These are phyloP conservation scores for Uria aalge DNA, from an alignment of 2,113 vertebrate species.

Conservation along the genomic window DNA sequence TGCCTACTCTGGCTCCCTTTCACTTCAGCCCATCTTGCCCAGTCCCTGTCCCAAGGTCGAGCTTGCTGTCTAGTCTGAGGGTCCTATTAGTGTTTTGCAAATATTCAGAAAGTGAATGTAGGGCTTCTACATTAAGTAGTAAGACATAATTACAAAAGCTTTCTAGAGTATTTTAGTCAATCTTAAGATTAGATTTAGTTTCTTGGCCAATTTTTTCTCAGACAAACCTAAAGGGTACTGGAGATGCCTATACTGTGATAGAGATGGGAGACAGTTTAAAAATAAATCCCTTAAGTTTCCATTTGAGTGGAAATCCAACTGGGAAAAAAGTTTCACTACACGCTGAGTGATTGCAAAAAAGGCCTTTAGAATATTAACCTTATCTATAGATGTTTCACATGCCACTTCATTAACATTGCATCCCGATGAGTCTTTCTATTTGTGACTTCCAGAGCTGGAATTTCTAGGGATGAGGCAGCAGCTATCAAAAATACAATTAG, in stretches of 20 bases:
- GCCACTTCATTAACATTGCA: not conserved
- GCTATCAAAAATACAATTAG: constrained; percentile 38
- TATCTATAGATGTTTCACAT: not conserved
- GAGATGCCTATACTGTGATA: not conserved
- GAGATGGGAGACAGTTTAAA: not conserved
- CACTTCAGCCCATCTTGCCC: not conserved
- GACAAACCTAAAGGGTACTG: not conserved
- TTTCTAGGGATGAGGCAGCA: constrained; percentile 30
- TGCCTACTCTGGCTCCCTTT: not conserved
- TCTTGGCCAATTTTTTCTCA: not conserved
- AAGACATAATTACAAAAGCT: not conserved
- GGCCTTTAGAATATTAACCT: not conserved
- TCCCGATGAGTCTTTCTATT: not conserved
- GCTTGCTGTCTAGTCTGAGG: not conserved
- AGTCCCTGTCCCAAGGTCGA: not conserved
- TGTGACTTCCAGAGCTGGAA: constrained; percentile 18
- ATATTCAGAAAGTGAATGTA: not conserved
- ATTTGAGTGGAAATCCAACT: not conserved
- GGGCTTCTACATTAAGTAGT: not conserved
- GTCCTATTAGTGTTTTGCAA: not conserved
- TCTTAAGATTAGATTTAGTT: not conserved
- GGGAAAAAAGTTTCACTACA: not conserved
- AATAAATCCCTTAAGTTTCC: not conserved
- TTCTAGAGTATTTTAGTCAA: not conserved
- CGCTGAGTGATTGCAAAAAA: not conserved